Conservation (phyloP, 2,113 vertebrate species). For the Galbula dea region DNA sequence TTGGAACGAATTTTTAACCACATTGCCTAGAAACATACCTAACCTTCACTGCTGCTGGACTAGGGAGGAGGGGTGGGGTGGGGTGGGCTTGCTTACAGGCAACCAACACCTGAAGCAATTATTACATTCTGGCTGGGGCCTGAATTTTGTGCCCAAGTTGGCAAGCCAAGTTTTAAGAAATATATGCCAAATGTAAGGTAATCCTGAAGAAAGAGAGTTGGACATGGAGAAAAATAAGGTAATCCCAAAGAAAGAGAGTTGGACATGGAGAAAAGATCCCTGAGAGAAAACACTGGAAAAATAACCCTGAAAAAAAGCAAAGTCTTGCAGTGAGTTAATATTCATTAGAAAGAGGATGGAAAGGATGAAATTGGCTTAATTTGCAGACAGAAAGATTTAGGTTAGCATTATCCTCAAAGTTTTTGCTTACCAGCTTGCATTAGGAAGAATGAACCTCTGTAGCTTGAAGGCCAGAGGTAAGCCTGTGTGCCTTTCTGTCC, state of each 20-base stretch:
- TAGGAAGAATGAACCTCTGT: background rate
- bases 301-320: background rate
- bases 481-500: background rate
- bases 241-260: background rate
- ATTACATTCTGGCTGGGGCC: background rate
- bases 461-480: background rate
- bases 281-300: background rate
- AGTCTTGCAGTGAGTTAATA: background rate
- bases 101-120: conserved; percentile 7
- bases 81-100: background rate
- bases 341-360: conserved; percentile 35
- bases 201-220: background rate
- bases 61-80: background rate
- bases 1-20: background rate
- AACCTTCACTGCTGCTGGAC: conserved; percentile 2
- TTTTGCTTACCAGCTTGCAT: background rate
- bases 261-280: background rate
- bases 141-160: background rate
- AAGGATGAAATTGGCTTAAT: conserved; percentile 48
- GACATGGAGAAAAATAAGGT: background rate
- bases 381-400: conserved; percentile 42
- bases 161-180: background rate
- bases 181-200: background rate
- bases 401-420: background rate
- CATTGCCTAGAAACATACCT: background rate